These are phyloP conservation scores for Pogonognathellus flavescens DNA, from an alignment of 1,140 invertebrate species.

Conservation along the genomic window DNA sequence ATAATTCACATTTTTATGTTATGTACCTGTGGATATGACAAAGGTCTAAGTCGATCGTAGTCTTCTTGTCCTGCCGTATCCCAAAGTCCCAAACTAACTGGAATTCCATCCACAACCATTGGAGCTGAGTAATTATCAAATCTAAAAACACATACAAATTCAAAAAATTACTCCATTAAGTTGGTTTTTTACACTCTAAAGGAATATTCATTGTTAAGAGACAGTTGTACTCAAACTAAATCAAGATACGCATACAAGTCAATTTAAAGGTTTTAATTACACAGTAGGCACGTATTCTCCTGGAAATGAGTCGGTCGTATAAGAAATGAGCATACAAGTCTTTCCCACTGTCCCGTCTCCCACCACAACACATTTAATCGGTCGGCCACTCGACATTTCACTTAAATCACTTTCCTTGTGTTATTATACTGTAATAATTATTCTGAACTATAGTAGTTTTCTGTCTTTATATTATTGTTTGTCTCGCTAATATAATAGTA, in stretches of 20 bases:
- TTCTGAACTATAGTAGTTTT: background rate
- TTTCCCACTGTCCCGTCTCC: constrained; percentile 92
- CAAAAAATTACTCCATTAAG: background rate
- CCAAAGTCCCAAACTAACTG: constrained; percentile 94
- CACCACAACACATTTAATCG: constrained; percentile 97
- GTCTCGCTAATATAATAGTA: background rate
- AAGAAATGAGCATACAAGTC: constrained; percentile 99
- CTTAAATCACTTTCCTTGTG: background rate
- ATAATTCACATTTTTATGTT: too few species aligned
- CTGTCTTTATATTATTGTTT: background rate
- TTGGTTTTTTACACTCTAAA: too few species aligned
- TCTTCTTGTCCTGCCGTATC: constrained; percentile 95
- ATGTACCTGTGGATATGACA: constrained; percentile 87
- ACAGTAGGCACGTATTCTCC: constrained; percentile 98
- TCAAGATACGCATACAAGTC: background rate
- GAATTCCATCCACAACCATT: constrained; percentile 97
- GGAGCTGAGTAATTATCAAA: constrained; percentile 98
- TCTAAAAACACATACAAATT: constrained; percentile 72
- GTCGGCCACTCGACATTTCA: constrained; percentile 83
- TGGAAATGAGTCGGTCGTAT: constrained; percentile 98
- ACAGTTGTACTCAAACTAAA: background rate
- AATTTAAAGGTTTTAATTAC: constrained; percentile 73
- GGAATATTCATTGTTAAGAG: background rate
- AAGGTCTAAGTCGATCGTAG: constrained; percentile 93
- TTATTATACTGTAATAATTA: background rate